Conservation (phyloP, 2,888 invertebrate species). For the Dynastes hyllus region DNA sequence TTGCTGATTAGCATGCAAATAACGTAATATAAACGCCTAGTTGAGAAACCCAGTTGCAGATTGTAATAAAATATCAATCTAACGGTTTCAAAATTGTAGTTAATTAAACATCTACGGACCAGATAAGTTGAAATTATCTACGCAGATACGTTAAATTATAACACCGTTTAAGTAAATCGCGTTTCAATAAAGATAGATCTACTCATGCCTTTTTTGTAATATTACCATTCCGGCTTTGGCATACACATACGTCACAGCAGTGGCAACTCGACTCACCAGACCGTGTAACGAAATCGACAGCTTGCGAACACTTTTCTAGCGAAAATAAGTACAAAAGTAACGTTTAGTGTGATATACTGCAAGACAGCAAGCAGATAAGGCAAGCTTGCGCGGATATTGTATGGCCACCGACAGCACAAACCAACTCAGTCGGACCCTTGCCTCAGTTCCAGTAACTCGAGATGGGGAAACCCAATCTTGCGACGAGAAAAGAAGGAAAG, state of each 20-base stretch:
- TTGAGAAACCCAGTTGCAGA: too few relatives aligned
- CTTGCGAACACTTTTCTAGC: not conserved
- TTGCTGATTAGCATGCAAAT: too few relatives aligned
- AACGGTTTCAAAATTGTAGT: too few relatives aligned
- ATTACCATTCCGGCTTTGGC: too few relatives aligned
- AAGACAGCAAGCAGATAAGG: constrained; percentile 2
- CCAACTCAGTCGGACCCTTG: not conserved
- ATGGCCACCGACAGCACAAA: not conserved
- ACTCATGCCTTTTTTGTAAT: too few relatives aligned
- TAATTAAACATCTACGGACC: too few relatives aligned
- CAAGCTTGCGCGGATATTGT: constrained; percentile 2
- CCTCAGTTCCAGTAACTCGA: constrained; percentile 25
- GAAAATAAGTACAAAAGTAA: not conserved
- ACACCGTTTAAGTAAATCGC: too few relatives aligned
- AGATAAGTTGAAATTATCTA: too few relatives aligned
- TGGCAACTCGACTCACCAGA: not conserved
- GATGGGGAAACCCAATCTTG: constrained; percentile 31
- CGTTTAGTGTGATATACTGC: not conserved
- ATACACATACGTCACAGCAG: not conserved
- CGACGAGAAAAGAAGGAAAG: constrained; percentile 4
- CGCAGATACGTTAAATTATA: too few relatives aligned
- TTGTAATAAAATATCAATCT: too few relatives aligned
- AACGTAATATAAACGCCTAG: too few relatives aligned
- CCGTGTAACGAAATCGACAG: constrained; percentile 6
- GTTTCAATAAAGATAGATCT: too few relatives aligned